Base-by-base conservation (phyloP, 2,888 invertebrate species). In the Seira sanloemensis region DNA sequence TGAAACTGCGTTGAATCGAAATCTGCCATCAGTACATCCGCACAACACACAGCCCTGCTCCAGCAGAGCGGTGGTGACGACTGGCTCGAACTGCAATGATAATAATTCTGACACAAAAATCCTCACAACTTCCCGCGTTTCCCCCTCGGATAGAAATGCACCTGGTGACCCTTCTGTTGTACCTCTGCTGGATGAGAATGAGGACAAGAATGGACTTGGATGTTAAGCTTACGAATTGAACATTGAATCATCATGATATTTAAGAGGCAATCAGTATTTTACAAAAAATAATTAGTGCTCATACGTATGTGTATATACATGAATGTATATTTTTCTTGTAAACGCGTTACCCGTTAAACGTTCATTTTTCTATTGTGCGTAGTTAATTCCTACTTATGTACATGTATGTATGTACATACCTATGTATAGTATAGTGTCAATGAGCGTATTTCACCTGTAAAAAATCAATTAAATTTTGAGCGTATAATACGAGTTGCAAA, bases 121-220 rank as follows among this genome's bases (percentile, higher is more conserved):
- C 25, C 37, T 37, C 37, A 37, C 23, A 5, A 58, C 74, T 16
- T 71, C 76, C 37, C 68, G 84, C 16, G 78, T 62, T n/a, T 21
- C 58, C 2, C 58, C 5, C 7, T 69, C 84, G n/a, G 78, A 75
- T 4, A 78, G 84, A 65, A 84, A 5, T 27, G 69, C 62, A 0
- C 27, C 50, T 23, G 23, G 21, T 9, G 84, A 84, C 46, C 62
- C 84, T 26, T 78, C 84, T 1, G 78, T 71, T 25, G 58, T 58
- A 58, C 78, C 78, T 27, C 84, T 78, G 69, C 27, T 84, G 18
- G 54, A 78, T 16, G 78, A 84, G 5, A 75, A 50, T 24, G 84
- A 78, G 37, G 78, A 84, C 68, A 84, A 84, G 74, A 84, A 75
- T 84, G 84, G 84, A 75, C 78, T 84, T 50, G 84, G 74, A 69